These are phyloP conservation scores for Ctenochaetus hawaiiensis DNA, from an alignment of 2,797 vertebrate genomes.

Conservation along the genomic window DNA sequence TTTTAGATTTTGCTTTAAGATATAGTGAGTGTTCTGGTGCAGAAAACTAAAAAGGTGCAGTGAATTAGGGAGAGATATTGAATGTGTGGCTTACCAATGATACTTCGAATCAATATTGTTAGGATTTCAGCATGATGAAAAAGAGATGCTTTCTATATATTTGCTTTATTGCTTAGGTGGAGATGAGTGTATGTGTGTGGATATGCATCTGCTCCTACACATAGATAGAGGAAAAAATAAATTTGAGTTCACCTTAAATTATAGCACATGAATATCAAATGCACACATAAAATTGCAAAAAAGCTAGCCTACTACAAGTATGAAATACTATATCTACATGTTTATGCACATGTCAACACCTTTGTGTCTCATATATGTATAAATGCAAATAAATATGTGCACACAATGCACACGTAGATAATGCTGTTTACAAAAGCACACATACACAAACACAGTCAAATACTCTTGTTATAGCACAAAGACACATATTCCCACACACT, in stretches of 20 bases:
- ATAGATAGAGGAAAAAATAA: slow-evolving; percentile 19
- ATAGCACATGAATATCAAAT: slow-evolving; percentile 21
- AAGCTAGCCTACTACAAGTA: background rate
- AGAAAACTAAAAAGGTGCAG: slow-evolving; percentile 25
- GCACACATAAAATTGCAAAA: slow-evolving; percentile 1
- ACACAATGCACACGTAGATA: background rate
- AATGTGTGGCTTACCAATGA: slow-evolving; percentile 30
- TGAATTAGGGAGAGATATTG: background rate
- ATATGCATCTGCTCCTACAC: slow-evolving; percentile 15
- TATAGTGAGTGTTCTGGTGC: slow-evolving; percentile 24
- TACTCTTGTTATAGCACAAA: background rate
- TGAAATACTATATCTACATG: slow-evolving; percentile 2
- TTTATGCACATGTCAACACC: slow-evolving; percentile 3
- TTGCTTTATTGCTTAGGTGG: slow-evolving; percentile 41
- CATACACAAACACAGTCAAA: background rate
- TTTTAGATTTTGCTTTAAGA: slow-evolving; percentile 12
- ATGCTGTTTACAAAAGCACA: background rate
- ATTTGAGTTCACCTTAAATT: slow-evolving; percentile 10
- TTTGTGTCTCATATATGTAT: background rate
- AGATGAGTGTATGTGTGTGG: background rate
- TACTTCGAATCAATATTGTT: slow-evolving; percentile 62
- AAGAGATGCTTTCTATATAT: slow-evolving; percentile 60
- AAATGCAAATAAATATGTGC: background rate
- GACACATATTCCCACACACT: no score
- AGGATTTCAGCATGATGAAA: slow-evolving; percentile 50